These are phyloP conservation scores for Drosophila melanica DNA, from an alignment of 1,140 invertebrate species.

Conservation along the genomic window DNA sequence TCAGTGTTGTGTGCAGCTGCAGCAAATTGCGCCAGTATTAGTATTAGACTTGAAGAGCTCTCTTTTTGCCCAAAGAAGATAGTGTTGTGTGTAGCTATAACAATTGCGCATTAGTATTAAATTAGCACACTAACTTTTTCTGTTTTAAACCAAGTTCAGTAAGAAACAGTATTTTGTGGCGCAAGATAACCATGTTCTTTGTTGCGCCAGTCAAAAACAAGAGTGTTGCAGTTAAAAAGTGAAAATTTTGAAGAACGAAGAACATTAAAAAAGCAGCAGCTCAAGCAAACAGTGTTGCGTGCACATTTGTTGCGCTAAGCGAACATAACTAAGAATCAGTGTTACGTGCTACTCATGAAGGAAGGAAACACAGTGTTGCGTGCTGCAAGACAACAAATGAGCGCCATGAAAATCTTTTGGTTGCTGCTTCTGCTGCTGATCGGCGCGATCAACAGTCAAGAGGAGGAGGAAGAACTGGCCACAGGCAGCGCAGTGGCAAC, in stretches of 20 bases:
- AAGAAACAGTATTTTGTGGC: too few relatives aligned
- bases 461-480: not conserved
- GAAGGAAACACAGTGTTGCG: not conserved
- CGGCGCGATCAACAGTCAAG: not conserved
- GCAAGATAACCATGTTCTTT: too few relatives aligned
- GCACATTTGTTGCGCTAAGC: too few relatives aligned
- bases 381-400: not conserved
- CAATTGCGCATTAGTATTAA: not conserved
- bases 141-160: too few relatives aligned
- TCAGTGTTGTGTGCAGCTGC: slow-evolving; percentile 5
- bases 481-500: not conserved
- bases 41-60: not conserved
- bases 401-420: slow-evolving; percentile 21
- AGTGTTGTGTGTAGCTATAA: slow-evolving; percentile 4
- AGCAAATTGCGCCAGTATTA: not conserved
- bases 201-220: too few relatives aligned
- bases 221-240: not conserved
- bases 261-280: too few relatives aligned
- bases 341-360: too few relatives aligned
- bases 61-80: not conserved
- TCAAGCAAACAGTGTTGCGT: too few relatives aligned
- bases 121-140: too few relatives aligned
- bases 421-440: slow-evolving; percentile 16
- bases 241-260: too few relatives aligned
- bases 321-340: not conserved